phyloP scores from a whole-genome alignment of 2,113 vertebrate species.

The Anguilla rostrata region DNA sequence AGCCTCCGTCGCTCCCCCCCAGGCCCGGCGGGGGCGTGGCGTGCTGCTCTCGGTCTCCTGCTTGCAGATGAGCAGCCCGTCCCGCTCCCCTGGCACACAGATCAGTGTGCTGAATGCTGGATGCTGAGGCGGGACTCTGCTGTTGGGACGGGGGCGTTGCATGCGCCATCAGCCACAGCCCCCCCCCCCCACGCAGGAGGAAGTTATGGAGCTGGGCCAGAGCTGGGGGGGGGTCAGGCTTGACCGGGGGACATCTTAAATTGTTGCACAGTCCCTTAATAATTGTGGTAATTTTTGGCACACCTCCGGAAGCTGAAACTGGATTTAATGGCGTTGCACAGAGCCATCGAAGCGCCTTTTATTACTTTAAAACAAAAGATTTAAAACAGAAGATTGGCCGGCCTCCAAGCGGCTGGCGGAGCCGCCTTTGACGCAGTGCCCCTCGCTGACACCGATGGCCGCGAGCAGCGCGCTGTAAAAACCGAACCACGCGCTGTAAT shows the following conservation, averaged over 20 bases:
- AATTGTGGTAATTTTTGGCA: background rate
- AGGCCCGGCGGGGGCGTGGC: slow-evolving; percentile 13
- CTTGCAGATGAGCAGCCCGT: slow-evolving; percentile 5
- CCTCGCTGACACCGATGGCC: background rate
- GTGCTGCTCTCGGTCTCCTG: background rate
- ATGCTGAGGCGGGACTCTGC: background rate
- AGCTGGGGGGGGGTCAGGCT: too few species aligned
- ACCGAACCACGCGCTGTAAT: background rate
- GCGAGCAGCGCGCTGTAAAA: background rate
- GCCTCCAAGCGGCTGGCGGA: background rate
- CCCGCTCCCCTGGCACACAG: background rate
- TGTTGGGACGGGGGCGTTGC: too few species aligned
- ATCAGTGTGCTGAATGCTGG: slow-evolving; percentile 5
- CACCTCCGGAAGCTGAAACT: background rate
- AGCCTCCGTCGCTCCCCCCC: background rate
- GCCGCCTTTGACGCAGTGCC: background rate
- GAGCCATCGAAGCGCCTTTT: background rate
- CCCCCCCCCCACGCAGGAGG: background rate
- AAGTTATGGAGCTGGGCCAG: background rate
- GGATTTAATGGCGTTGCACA: background rate
- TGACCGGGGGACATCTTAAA: background rate
- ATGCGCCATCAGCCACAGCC: background rate
- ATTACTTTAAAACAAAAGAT: background rate
- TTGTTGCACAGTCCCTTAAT: background rate
- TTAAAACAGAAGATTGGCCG: too few species aligned